Evolutionary conservation across 2,797 vertebrate species (phyloP), one percentile per base, ranked within the genome.

Genomic region (Neomorphus geoffroyi): DNA sequence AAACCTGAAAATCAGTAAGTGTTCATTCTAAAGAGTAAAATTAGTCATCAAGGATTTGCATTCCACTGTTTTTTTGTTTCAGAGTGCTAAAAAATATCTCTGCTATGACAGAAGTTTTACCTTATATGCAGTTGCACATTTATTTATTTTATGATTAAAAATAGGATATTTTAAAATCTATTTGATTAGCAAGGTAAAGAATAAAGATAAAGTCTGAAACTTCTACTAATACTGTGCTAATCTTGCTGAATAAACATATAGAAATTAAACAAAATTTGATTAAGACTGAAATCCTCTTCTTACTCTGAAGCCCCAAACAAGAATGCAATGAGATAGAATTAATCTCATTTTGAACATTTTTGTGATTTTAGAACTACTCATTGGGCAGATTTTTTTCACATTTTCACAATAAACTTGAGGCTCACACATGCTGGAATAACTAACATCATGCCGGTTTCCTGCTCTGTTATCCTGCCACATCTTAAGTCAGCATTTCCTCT

Each of bases 141-240:
- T 54, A 65, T 43, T 41, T 56, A 56, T 26, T 45, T 64, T 74
- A 4, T 28, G 4, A 67, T 64, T 80, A 45, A 85, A 80, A 71
- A 23, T 2, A 79, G 4, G 11, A 17, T 0, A 1, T 27, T 66
- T 33, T 3, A 48, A 46, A 72, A 32, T 2, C 10, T 0, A 14
- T 83, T 53, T 69, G 3, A 61, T 83, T 74, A 28, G 24, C 17
- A n/a, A 35, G 3, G n/a, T 21, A 65, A 91, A 48, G 4, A 72
- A 53, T 27, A 70, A 86, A 27, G 6, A 65, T 4, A 71, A 91
- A 88, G 4, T 18, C 33, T 33, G 30, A 71, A 88, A 78, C 4
- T 0, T 18, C 27, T 21, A 54, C 4, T 11, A 64, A 21, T 9
- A 9, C 7, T n/a, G 18, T 6, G 27, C 3, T 91, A 32, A 73